These are phyloP conservation scores for Artemia sinica DNA, from an alignment of 2,888 invertebrate species.

Conservation along the genomic window DNA sequence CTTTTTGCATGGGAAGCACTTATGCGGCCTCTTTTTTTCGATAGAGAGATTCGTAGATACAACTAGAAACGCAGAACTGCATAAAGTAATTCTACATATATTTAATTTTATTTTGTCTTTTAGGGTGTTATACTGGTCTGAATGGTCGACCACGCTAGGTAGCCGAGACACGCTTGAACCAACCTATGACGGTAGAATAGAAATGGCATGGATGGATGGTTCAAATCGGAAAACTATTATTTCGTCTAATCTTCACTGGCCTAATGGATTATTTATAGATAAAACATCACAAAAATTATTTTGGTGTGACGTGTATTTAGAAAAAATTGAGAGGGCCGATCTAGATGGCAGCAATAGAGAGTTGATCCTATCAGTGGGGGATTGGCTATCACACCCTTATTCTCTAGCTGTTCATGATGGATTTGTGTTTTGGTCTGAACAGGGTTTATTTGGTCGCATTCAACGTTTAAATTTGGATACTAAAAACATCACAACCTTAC, in stretches of 20 bases:
- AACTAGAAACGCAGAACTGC: background rate
- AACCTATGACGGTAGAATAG: constrained; percentile 40
- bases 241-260: constrained; percentile 44
- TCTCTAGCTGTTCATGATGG: constrained; percentile 47
- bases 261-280: constrained; percentile 55
- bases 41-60: too few relatives aligned
- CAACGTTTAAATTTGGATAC: constrained; percentile 35
- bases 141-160: constrained; percentile 41
- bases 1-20: too few relatives aligned
- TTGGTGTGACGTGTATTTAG: constrained; percentile 53
- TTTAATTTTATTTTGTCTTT: background rate
- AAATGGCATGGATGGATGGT: constrained; percentile 58
- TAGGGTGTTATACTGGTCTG: constrained; percentile 46
- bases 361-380: constrained; percentile 35
- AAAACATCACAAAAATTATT: constrained; percentile 40
- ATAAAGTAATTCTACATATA: background rate
- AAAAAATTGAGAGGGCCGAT: constrained; percentile 47
- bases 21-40: too few relatives aligned
- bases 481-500: constrained; percentile 36
- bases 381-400: constrained; percentile 44
- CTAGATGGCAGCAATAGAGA: constrained; percentile 39
- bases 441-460: constrained; percentile 41
- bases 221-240: constrained; percentile 41
- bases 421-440: constrained; percentile 51
- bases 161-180: constrained; percentile 25